Base-by-base conservation (phyloP, 1,140 invertebrate genomes). In the Monochamus saltuarius region DNA sequence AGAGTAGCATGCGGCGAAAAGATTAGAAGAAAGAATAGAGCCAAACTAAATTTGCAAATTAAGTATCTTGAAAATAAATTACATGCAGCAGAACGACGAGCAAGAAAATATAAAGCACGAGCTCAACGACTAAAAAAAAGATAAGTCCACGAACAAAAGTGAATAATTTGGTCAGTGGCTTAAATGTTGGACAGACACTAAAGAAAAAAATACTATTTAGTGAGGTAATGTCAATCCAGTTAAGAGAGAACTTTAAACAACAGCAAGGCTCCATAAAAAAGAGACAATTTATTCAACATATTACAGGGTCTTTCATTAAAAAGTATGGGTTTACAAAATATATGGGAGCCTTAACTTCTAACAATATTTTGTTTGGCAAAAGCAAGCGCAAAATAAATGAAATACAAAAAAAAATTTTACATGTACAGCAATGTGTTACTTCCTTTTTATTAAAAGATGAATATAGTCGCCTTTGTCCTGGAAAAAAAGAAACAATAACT, bases 401-500 rank as follows among this genome's bases (percentile, higher is more conserved):
- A 42, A 42, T 13, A 13, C n/a, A 13, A 42, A 16, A 42, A 42
- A 42, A 42, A 13, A n/a, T n/a, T n/a, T 42, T 42, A 16, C 16
- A 13, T n/a, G 39, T 13, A 42, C n/a, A 42, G 39, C 39, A 42
- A 39, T 10, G 16, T 13, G 39, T 42, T 42, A 42, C n/a, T 16
- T 16, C 9, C 16, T 29, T 29, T 29, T 29, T 29, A 29, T 29
- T 29, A 29, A 29, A 29, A 16, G n/a, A 42, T 42, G 39, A 42
- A 42, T 42, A 16, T 42, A 42, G 39, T 42, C n/a, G 39, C n/a
- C 16, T 42, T n/a, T 42, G 39, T 42, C 39, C 39, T 42, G 39
- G 39, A 13, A 42, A 42, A 42, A 13, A 13, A 13, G 39, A 42
- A 13, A 13, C n/a, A 13, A 16, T 42, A 42, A n/a, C n/a, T 13